Conservation (phyloP, 2,888 invertebrate genomes). For the Apamea epomidion region DNA sequence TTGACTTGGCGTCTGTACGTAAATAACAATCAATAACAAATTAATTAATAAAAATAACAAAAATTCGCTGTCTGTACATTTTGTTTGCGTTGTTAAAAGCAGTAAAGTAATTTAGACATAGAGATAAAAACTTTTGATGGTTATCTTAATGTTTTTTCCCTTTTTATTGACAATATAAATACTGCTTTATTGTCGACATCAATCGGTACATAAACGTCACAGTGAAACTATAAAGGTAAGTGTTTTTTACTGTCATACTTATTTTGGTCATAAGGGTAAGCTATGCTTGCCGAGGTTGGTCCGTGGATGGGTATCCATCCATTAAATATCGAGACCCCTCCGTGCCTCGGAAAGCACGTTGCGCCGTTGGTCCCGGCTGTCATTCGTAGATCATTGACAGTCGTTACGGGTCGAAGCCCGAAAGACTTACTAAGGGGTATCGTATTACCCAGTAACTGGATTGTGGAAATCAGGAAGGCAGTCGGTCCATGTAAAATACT, state of each 20-base stretch:
- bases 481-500: not conserved
- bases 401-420: not conserved
- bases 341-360: not conserved
- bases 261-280: not conserved
- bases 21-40: no score
- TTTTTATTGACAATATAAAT: not conserved
- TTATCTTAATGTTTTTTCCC: not conserved
- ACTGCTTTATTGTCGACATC: not conserved
- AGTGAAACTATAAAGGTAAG: not conserved
- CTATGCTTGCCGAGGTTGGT: not conserved
- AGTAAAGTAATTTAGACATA: conserved; percentile 4
- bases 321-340: not conserved
- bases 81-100: not conserved
- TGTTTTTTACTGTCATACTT: not conserved
- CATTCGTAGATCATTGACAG: not conserved
- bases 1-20: no score
- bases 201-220: not conserved
- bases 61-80: not conserved
- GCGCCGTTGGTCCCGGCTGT: not conserved
- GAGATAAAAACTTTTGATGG: not conserved
- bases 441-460: not conserved
- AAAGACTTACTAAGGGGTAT: not conserved
- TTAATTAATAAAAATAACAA: no score
- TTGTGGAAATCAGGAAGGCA: not conserved
- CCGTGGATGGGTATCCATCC: not conserved